These are phyloP conservation scores for Lepeophtheirus nordmannii DNA, from an alignment of 2,888 invertebrate species.

Conservation along the genomic window DNA sequence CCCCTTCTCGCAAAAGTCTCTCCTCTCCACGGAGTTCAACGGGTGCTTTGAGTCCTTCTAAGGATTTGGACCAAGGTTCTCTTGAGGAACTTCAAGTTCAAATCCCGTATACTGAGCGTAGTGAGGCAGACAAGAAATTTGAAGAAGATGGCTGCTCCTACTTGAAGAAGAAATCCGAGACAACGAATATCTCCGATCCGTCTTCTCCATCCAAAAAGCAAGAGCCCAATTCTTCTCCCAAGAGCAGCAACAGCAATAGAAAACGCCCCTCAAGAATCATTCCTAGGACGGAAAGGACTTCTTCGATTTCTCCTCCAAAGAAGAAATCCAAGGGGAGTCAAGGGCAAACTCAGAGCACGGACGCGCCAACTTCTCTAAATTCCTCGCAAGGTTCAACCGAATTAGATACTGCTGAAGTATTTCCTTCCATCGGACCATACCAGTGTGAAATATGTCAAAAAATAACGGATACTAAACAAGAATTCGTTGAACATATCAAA, in stretches of 20 bases:
- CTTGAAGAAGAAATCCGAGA: background rate
- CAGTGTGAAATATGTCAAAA: slow-evolving; percentile 24
- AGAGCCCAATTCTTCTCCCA: too few relatives aligned
- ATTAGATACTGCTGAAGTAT: slow-evolving; percentile 5
- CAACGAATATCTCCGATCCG: background rate
- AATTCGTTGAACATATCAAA: slow-evolving; percentile 24
- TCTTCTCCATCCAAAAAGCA: background rate
- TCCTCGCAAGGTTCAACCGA: background rate
- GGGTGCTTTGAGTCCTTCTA: background rate
- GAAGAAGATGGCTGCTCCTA: background rate
- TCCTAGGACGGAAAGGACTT: too few relatives aligned
- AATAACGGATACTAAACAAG: slow-evolving; percentile 22
- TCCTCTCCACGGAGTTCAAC: background rate
- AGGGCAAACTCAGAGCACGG: too few relatives aligned
- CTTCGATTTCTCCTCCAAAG: too few relatives aligned
- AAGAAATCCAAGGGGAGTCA: too few relatives aligned
- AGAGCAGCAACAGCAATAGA: too few relatives aligned
- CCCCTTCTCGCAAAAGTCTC: background rate
- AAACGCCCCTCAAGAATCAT: too few relatives aligned
- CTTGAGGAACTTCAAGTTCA: background rate
- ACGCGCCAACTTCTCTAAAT: too few relatives aligned
- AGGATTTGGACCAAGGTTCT: background rate
- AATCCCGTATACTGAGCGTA: background rate
- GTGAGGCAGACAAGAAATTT: background rate
- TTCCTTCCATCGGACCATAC: slow-evolving; percentile 20